These are phyloP conservation scores for Nemotelus pantherinus DNA, from an alignment of 2,888 invertebrate species.

Conservation along the genomic window DNA sequence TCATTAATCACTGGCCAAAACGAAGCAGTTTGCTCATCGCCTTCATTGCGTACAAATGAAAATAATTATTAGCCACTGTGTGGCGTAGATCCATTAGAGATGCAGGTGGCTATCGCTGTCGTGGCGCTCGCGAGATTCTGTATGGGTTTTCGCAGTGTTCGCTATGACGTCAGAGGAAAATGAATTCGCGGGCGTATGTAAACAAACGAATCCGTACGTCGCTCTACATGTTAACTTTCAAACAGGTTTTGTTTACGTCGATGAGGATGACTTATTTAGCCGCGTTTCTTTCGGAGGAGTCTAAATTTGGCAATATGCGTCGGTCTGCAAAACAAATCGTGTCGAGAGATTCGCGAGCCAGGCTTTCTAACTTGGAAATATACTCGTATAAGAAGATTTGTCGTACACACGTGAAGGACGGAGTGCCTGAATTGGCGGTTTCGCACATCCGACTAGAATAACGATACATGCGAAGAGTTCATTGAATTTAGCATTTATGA, in stretches of 20 bases:
- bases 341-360: not conserved
- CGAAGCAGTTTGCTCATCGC: not conserved
- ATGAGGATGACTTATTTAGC: not conserved
- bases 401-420: too few species aligned
- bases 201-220: constrained; percentile 26
- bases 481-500: too few species aligned
- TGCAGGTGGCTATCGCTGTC: not conserved
- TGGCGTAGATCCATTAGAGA: not conserved
- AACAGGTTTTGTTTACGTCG: constrained; percentile 40
- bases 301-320: constrained; percentile 36
- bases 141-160: not conserved
- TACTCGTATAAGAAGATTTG: too few species aligned
- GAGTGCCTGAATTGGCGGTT: too few species aligned
- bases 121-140: too few species aligned
- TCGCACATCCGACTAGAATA: too few species aligned
- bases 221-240: constrained; percentile 15
- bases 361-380: constrained; percentile 34
- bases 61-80: not conserved
- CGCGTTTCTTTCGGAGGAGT: constrained; percentile 17
- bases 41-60: not conserved
- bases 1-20: not conserved
- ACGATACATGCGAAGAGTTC: too few species aligned
- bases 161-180: constrained; percentile 26
- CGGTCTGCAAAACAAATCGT: not conserved
- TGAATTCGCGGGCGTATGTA: constrained; percentile 35